These are phyloP conservation scores for Pteropus alecto DNA, from an alignment of 2,113 vertebrate genomes.

Conservation along the genomic window DNA sequence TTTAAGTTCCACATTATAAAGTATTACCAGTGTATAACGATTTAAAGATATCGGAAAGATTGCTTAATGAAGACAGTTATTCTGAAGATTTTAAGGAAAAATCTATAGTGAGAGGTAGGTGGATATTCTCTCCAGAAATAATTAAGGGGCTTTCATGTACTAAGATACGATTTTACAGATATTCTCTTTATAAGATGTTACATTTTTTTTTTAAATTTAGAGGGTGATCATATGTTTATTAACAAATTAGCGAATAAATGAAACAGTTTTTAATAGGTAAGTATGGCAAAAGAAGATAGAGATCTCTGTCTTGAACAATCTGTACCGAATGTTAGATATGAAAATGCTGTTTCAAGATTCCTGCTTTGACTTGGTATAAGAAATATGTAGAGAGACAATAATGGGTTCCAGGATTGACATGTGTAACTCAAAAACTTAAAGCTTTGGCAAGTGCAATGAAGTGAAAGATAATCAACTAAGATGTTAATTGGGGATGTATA, in stretches of 20 bases:
- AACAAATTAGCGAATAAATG: neutral
- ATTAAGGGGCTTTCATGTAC: neutral
- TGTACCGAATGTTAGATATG: neutral
- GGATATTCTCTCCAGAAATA: neutral
- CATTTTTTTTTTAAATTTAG: neutral
- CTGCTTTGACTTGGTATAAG: neutral
- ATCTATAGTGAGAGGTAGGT: neutral
- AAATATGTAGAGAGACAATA: neutral
- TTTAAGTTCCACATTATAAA: neutral
- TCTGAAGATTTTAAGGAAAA: conserved; percentile 15
- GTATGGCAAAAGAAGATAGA: neutral
- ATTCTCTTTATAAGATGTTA: neutral
- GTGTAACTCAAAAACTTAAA: neutral
- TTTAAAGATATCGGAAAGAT: neutral
- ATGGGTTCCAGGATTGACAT: neutral
- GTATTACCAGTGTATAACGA: neutral
- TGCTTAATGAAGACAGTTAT: neutral
- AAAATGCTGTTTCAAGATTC: neutral
- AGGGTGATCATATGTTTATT: neutral
- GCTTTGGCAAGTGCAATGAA: neutral
- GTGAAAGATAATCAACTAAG: neutral
- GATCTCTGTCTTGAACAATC: neutral
- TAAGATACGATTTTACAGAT: neutral
- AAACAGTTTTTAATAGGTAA: neutral
- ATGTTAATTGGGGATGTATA: neutral